Conservation (phyloP, 1,140 invertebrate genomes). For the Hetaerina americana region DNA sequence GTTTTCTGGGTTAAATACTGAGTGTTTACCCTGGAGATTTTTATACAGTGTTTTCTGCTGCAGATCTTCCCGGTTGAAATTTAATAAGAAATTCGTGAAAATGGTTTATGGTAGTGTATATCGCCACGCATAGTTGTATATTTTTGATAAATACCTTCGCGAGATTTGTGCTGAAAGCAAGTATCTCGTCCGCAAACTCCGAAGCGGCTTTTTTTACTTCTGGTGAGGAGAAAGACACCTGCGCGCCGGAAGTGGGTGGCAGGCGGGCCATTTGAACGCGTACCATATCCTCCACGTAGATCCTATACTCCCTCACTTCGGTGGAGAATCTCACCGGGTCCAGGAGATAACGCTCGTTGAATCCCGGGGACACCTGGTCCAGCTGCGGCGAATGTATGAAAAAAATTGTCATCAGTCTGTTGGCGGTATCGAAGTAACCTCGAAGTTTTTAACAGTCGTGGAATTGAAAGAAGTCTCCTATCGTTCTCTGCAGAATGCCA, state of each 20-base stretch:
- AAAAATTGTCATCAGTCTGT: too few relatives aligned
- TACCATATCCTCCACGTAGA: slow-evolving; percentile 43
- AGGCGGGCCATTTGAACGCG: not conserved
- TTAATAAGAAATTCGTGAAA: too few relatives aligned
- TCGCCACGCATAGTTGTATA: slow-evolving; percentile 14
- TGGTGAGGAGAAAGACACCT: not conserved
- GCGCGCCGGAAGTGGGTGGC: not conserved
- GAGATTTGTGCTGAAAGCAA: slow-evolving; percentile 51
- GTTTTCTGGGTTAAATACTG: too few relatives aligned
- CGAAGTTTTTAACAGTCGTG: too few relatives aligned
- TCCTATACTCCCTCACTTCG: slow-evolving; percentile 43
- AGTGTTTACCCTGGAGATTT: too few relatives aligned
- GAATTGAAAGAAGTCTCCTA: too few relatives aligned
- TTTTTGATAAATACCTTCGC: slow-evolving; percentile 38
- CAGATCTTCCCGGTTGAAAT: too few relatives aligned
- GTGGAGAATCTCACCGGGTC: slow-evolving; percentile 41
- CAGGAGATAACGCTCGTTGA: slow-evolving; percentile 47
- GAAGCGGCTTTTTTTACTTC: slow-evolving; percentile 20
- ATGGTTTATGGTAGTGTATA: too few relatives aligned
- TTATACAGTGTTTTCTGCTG: too few relatives aligned
- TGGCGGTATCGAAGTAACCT: too few relatives aligned
- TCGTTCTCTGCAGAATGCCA: too few relatives aligned
- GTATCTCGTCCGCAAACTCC: slow-evolving; percentile 50
- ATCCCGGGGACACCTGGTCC: slow-evolving; percentile 50
- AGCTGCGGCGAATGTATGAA: too few relatives aligned